These are phyloP conservation scores for Cydia splendana DNA, from an alignment of 1,140 invertebrate species.

Conservation along the genomic window DNA sequence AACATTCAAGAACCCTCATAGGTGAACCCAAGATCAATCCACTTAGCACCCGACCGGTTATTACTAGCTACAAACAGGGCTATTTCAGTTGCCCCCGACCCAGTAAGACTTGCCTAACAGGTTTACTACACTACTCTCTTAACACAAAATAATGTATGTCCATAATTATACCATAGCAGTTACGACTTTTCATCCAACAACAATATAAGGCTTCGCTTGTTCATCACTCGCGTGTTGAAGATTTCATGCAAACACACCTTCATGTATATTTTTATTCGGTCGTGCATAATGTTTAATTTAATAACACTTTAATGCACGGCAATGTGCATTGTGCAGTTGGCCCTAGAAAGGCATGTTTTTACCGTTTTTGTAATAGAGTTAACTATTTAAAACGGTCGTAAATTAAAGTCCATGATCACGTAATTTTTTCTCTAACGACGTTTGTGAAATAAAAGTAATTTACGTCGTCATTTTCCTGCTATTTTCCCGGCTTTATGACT, in stretches of 20 bases:
- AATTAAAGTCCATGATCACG: background rate
- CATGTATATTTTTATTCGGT: background rate
- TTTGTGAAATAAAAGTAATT: too few relatives aligned
- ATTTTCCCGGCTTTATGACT: too few relatives aligned
- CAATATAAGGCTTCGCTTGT: constrained; percentile 12
- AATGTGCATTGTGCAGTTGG: background rate
- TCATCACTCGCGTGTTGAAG: constrained; percentile 12
- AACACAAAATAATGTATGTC: background rate
- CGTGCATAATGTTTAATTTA: constrained; percentile 4
- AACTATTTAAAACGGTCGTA: background rate
- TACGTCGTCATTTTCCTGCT: too few relatives aligned
- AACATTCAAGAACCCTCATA: background rate
- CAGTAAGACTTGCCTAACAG: constrained; percentile 9
- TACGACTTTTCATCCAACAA: background rate
- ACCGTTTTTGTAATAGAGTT: background rate
- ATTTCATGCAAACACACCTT: constrained; percentile 30
- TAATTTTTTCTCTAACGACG: background rate
- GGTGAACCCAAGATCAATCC: constrained; percentile 12
- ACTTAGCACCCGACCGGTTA: constrained; percentile 9
- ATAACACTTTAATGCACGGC: background rate
- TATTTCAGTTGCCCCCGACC: constrained; percentile 20
- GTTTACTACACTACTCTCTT: background rate
- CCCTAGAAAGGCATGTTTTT: background rate
- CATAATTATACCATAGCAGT: background rate
- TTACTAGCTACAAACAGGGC: constrained; percentile 18